Base-by-base conservation (phyloP, 2,113 vertebrate species). In the Micronycteris hirsuta region DNA sequence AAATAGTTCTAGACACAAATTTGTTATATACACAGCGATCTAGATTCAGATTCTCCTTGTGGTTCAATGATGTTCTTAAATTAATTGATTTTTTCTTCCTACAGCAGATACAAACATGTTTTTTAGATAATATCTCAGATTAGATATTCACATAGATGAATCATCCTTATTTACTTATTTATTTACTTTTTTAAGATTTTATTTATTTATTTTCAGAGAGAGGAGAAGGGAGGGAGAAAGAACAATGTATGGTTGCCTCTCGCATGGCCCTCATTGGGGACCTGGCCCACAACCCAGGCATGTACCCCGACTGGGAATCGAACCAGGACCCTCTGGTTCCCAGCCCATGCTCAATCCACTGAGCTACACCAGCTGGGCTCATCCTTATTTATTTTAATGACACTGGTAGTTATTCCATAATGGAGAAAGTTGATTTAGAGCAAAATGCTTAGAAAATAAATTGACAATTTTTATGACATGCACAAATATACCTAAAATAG, bases 381-480 rank as follows among this genome's bases (percentile, higher is more conserved):
- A n/a, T n/a, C n/a, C n/a, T n/a, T 89, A 84, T 83, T 89, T 95
- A 41, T 68, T 86, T 92, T 94, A 92, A 84, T 87, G 33, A 56
- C 63, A 87, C 68, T 82, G n/a, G 4, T 87, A 38, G 68, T 71
- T 87, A 84, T 56, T 90, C 38, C 8, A 33, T 74, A 92, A 86
- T 47, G 9, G 4, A 70, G 7, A 49, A 20, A 77, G 10, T 20
- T 74, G 54, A 70, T 36, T 94, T 74, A 56, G 14, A 31, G 49
- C 76, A 12, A 13, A 78, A 63, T 80, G 12, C 43, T 82, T 95
- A 95, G 15, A 95, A 86, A 89, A 45, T 81, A 93, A 85, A n/a
- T 61, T 31, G 16, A 86, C 2, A 86, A 68, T 36, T 28, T 7
- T 3, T 61, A 56, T 26, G 10, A 89, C 89, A 67, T 47, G 56